Base-by-base conservation (phyloP, 2,888 invertebrate species). In the Buathra laborator region DNA sequence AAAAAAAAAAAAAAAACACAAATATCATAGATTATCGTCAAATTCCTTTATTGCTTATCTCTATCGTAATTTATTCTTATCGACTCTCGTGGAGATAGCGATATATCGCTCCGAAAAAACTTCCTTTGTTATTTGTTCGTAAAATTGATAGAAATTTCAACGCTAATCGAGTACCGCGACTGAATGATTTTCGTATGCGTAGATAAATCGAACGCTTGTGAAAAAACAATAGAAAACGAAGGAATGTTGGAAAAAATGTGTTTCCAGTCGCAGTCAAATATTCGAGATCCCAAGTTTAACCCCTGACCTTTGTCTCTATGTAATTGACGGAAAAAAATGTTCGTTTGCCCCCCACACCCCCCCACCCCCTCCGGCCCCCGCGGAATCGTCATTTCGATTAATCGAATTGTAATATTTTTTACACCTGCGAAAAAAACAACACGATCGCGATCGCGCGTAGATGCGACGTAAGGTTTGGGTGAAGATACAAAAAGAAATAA, bases 301-400 rank as follows among this genome's bases (percentile, higher is more conserved):
- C 81, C 79, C 82, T 86, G 84, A 86, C 81, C 86, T 86, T 84
- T 84, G 76, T 72, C 56, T 76, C 67, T 37, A 9, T 7, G 37
- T 37, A 70, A 56, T 74, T n/a, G 53, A 4, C 51, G 12, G 32
- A 62, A 88, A 16, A 43, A 76, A 53, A 71, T 29, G 75, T 72
- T 44, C n/a, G 29, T 74, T 32, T 29, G 51, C 48, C 43, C 3
- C 10, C 37, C 37, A 7, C 37, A 0, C 7, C 37, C 9, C 7
- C 1, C 37, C 6, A 5, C 6, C 9, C 37, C 37, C 37, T 37
- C 37, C 37, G 37, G 9, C 5, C 37, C 37, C 37, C 37, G 37
- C 6, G 37, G 32, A 62, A 62, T 62, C 29, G 32, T 62, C 32
- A 19, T 56, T 29, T 44, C 19, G 48, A 29, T 62, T 48, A 37